Evolutionary conservation across 1,140 invertebrate genomes (phyloP), one percentile per base, ranked within the genome.

Genomic region (Drosophila repletoides): DNA sequence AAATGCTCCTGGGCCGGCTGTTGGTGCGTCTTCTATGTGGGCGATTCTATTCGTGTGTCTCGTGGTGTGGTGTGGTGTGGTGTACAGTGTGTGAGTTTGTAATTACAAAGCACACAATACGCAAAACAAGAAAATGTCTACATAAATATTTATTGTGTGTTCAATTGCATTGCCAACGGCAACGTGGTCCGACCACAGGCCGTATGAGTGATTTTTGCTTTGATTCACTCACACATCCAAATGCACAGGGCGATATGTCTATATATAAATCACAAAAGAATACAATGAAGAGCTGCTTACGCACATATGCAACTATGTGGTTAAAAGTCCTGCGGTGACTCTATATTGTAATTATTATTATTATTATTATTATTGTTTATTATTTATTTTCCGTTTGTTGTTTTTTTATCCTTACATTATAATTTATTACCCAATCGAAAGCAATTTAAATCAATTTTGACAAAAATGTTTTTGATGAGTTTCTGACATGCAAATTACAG

Each of bases 131-230:
- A 29, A 51, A 64, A 71, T 64, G 63, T 76, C 79, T 71, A 60
- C 66, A 77, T 84, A 83, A 84, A 86, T 84, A 84, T 84, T 84
- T 84, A 74, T 84, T 79, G 76, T 83, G 49, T 64, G 53, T 74
- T 83, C 74, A 63, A 83, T 77, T 71, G 79, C 71, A 72, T 46
- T 65, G 61, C 65, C 55, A 41, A 31, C 58, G 72, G 72, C 67
- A 66, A 48, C 21, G 17, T 5, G 19, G 19, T 22, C 41, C 10
- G 5, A n/a, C 38, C 21, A 53, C 71, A 28, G 14, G 68, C 68
- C 76, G 76, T 63, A 83, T 84, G 63, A 75, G 74, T 84, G 70
- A 83, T 79, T 86, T 72, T 55, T 72, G 59, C 41, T 53, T 58
- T 59, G 53, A 64, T 49, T 45, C 48, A 31, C 41, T 38, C 21